Percentiles rank a stretch among this genome's conserved stretches.
Evolutionary conservation across 2,113 vertebrate species (phyloP).

Genomic region (Phylloscopus trochiloides): DNA sequence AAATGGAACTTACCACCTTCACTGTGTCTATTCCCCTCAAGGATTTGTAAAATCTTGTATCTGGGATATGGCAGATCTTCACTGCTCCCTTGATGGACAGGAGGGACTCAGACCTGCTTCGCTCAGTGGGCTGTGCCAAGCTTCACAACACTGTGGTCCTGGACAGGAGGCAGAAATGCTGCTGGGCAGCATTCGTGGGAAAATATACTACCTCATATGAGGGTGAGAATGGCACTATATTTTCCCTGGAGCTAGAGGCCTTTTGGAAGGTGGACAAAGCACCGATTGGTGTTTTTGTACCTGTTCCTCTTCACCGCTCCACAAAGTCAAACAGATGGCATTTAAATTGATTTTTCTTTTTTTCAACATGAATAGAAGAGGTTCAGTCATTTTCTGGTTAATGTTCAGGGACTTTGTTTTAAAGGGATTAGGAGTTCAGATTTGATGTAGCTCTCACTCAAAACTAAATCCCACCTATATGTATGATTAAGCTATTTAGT

Average conservation of each 20-base stretch:
- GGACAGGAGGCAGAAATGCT: background rate
- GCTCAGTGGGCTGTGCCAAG: background rate
- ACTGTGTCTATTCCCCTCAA: background rate
- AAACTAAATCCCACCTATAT: background rate
- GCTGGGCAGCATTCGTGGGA: background rate
- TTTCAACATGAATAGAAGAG: background rate
- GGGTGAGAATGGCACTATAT: background rate
- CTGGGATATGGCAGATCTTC: background rate
- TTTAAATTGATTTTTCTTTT: background rate
- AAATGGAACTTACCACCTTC: background rate
- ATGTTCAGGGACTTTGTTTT: background rate
- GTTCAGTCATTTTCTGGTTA: background rate
- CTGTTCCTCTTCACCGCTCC: background rate
- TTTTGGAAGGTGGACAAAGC: background rate
- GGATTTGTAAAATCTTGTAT: background rate
- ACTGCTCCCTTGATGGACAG: no score
- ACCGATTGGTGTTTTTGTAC: background rate
- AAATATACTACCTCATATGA: background rate
- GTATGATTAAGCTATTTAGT: background rate
- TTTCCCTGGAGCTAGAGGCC: background rate
- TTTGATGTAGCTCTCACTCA: background rate
- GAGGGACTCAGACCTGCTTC: background rate
- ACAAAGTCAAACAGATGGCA: background rate
- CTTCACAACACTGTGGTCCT: fast-evolving
- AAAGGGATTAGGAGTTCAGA: background rate